Conservation (phyloP, 2,797 vertebrate species). For the Clarias platycephalus region DNA sequence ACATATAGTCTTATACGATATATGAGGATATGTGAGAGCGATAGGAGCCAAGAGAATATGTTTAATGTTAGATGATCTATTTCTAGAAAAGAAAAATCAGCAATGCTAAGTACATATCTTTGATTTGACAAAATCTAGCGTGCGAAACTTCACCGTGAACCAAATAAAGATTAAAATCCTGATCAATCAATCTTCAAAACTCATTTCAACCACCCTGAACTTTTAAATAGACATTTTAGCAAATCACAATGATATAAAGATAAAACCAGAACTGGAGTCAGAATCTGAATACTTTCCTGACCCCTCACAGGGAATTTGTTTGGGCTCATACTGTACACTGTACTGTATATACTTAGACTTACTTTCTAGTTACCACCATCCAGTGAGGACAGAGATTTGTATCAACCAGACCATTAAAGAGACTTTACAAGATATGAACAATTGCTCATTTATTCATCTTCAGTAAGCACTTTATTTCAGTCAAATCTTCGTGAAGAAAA, state of each 20-base stretch:
- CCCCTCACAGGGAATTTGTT: too few species aligned
- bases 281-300: too few species aligned
- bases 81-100: not conserved
- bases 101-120: not conserved
- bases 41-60: not conserved
- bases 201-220: not conserved
- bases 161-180: not conserved
- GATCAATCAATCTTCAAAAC: not conserved
- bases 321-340: too few species aligned
- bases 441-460: not conserved
- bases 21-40: not conserved
- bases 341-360: not conserved
- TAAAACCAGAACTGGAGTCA: too few species aligned
- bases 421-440: not conserved
- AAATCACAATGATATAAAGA: not conserved
- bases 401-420: not conserved
- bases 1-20: too few species aligned
- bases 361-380: not conserved
- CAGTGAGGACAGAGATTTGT: not conserved
- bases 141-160: not conserved
- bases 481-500: not conserved
- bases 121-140: not conserved
- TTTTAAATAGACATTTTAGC: not conserved
- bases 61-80: not conserved
- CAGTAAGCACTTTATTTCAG: not conserved